These are phyloP conservation scores for Pholis gunnellus DNA, from an alignment of 2,113 vertebrate species.

Conservation along the genomic window DNA sequence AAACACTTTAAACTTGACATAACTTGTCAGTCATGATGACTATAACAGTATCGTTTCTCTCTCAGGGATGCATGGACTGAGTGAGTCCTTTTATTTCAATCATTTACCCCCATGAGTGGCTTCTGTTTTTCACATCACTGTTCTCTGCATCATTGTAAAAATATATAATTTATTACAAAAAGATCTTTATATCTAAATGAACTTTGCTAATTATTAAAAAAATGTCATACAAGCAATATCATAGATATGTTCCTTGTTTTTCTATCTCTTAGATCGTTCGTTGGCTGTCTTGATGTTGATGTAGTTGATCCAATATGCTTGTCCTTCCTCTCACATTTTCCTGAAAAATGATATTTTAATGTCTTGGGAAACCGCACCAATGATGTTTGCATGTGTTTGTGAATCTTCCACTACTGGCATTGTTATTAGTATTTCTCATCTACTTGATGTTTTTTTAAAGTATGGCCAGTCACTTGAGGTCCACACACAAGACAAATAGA, in stretches of 20 bases:
- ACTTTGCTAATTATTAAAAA: not conserved
- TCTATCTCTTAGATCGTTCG: constrained; percentile 26
- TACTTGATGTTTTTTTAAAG: constrained; percentile 2
- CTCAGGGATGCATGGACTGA: not conserved
- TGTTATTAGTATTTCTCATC: constrained; percentile 43
- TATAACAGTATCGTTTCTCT: constrained; percentile 2
- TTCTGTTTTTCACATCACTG: constrained; percentile 11
- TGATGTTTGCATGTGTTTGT: constrained; percentile 59
- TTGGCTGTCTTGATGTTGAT: constrained; percentile 53
- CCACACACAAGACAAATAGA: not conserved
- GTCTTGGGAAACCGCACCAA: constrained; percentile 49
- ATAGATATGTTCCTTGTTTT: constrained; percentile 14
- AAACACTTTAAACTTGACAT: not conserved
- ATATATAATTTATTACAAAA: not conserved
- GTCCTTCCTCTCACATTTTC: constrained; percentile 34
- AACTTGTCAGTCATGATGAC: not conserved
- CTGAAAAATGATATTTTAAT: constrained; percentile 65
- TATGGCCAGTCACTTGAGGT: constrained; percentile 6
- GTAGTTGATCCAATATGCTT: constrained; percentile 51
- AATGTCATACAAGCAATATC: not conserved
- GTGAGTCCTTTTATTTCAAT: not conserved
- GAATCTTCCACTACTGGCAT: constrained; percentile 61
- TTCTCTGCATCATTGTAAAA: not conserved
- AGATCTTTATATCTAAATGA: not conserved
- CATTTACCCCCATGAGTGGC: not conserved